A percentile compares a stretch with the other conserved stretches of the same genome.
These are phyloP conservation scores for Philereme transversata DNA, from an alignment of 2,888 invertebrate genomes.

Conservation along the genomic window DNA sequence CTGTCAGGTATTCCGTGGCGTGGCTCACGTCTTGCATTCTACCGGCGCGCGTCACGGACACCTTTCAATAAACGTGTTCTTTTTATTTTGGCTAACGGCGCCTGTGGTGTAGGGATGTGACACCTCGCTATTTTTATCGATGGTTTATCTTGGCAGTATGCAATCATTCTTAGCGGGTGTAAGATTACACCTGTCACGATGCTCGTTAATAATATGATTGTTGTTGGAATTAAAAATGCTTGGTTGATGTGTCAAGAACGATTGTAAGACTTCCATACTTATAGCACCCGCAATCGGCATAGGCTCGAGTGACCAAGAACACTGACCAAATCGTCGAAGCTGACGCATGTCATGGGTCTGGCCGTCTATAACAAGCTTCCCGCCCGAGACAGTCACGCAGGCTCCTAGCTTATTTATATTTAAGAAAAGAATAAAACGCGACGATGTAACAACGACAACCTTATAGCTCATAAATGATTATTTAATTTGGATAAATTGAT, in stretches of 20 bases:
- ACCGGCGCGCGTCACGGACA: slow-evolving; percentile 50
- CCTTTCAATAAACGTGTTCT: slow-evolving; percentile 57
- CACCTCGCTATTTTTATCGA: slow-evolving; percentile 38
- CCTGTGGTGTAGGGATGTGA: slow-evolving; percentile 52
- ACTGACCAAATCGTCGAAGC: too few species aligned
- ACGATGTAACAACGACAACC: too few species aligned
- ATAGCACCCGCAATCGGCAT: too few species aligned
- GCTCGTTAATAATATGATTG: slow-evolving; percentile 20
- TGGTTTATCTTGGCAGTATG: slow-evolving; percentile 37
- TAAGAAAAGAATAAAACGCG: too few species aligned
- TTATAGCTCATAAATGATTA: too few species aligned
- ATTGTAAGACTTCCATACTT: too few species aligned
- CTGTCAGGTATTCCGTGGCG: slow-evolving; percentile 27
- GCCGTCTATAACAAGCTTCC: too few species aligned
- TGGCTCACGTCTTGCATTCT: slow-evolving; percentile 17
- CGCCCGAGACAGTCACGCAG: too few species aligned
- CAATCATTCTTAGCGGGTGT: slow-evolving; percentile 36
- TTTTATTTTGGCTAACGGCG: slow-evolving; percentile 66
- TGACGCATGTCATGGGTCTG: too few species aligned
- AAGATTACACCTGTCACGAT: slow-evolving; percentile 36
- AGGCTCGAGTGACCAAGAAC: too few species aligned
- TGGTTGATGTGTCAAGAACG: neutral
- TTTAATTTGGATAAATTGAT: too few species aligned
- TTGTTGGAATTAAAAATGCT: slow-evolving; percentile 4
- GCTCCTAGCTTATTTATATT: too few species aligned